Base-by-base conservation (phyloP, 2,797 vertebrate genomes). In the Chelon auratus region DNA sequence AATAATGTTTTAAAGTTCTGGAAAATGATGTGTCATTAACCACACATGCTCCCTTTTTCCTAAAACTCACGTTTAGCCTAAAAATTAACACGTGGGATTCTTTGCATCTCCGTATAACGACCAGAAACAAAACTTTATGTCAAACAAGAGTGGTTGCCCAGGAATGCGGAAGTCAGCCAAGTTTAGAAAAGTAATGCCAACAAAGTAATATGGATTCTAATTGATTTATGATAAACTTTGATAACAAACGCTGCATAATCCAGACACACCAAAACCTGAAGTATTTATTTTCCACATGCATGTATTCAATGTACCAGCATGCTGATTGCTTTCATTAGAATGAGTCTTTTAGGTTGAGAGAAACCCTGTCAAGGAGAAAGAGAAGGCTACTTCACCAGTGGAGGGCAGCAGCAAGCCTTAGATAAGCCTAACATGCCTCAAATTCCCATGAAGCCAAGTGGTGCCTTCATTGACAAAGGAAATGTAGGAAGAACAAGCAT, bases 321-420 rank as follows among this genome's bases (percentile, higher is more conserved):
- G 39, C 39, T 40, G n/a, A 48, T 48, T 48, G n/a, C 5, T 7
- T 18, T 48, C n/a, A 18, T 18, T 11, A 15, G 0, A 22, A 42
- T 30, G 8, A 10, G 4, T 42, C 24, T 12, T 33, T 7, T 12
- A 17, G 20, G 20, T 12, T 43, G 14, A 42, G 10, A 43, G 14
- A 17, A 45, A 5, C 7, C 30, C 30, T 33, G 24, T 17, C 11
- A 22, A 26, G 14, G 22, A 40, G 15, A 45, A 45, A 45, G 7
- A 8, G 8, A 17, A 45, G 15, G 6, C 15, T 43, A 43, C 0
- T 59, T 60, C 1, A 68, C 68, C 87, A 73, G 50, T 43, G 39
- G 90, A 75, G 63, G 68, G 72, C 81, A 82, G 78, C 74, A 88
- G 26, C 12, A 2, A 20, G 15, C 59, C 53, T 52, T 40, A 48